phyloP scores from a whole-genome alignment of 1,140 invertebrate genomes.

The Bradysia coprophila region DNA sequence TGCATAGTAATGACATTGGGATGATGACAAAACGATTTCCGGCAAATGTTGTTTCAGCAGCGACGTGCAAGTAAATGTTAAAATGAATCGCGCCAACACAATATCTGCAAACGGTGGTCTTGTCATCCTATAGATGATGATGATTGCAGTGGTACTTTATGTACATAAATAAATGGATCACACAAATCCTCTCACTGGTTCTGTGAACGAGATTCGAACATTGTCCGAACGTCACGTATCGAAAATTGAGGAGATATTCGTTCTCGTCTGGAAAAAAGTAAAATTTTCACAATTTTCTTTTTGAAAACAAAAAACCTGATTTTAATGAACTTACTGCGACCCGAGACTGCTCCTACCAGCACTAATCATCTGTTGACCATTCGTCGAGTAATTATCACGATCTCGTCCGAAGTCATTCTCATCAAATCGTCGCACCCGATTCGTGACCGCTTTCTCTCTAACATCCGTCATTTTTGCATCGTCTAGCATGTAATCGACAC shows the following conservation, averaged over 20 bases:
- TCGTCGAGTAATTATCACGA: neutral
- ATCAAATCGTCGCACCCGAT: constrained; percentile 2
- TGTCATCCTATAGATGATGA: too few relatives aligned
- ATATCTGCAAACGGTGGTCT: too few relatives aligned
- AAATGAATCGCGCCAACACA: too few relatives aligned
- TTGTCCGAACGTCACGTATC: constrained; percentile 58
- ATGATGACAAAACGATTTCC: too few relatives aligned
- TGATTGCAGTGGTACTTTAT: too few relatives aligned
- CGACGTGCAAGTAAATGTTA: too few relatives aligned
- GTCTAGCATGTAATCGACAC: neutral
- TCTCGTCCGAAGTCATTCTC: constrained; percentile 2
- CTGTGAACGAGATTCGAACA: constrained; percentile 44
- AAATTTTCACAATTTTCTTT: neutral
- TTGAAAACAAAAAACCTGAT: constrained; percentile 6
- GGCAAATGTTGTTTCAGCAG: too few relatives aligned
- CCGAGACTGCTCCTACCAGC: neutral
- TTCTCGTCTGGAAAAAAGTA: constrained; percentile 32
- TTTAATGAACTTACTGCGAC: constrained; percentile 3
- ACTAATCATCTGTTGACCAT: neutral
- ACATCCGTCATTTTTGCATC: neutral
- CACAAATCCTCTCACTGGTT: too few relatives aligned
- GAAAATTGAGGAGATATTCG: constrained; percentile 44
- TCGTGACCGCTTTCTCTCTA: neutral
- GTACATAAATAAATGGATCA: too few relatives aligned
- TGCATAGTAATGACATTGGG: too few relatives aligned